Evolutionary conservation across 1,140 invertebrate genomes (phyloP), one percentile per base, ranked within the genome.

Genomic region (Teleogryllus occipitalis): DNA sequence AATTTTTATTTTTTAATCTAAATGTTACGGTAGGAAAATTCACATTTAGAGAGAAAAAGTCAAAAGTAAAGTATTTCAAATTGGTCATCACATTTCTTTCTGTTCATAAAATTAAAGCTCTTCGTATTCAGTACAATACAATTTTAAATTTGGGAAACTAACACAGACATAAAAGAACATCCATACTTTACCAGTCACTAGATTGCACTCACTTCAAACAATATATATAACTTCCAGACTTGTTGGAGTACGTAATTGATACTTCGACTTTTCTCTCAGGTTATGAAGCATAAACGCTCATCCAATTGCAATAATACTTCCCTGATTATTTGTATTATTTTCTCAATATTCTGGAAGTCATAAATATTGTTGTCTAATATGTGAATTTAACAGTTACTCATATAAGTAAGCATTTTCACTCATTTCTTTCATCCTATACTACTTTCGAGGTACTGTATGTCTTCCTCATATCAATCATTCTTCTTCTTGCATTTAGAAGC

Each of bases 91-190:
- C 54, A 65, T 65, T 18, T 14, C 27, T 39, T 39, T 39, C 27
- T 65, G 10, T 65, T 65, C 54, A 65, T 65, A 65, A 65, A 65
- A 65, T 65, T 65, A 65, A 65, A 65, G 54, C 54, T 65, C 54
- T 65, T 18, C 18, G 7, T 65, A 39, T 65, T 65, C 54, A 65
- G 54, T 65, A 65, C 10, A 65, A 65, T 65, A 14, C 54, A 65
- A 39, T 39, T 39, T 39, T 39, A 1, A 65, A 65, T 65, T 65
- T 65, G 54, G 10, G 18, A 65, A 65, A 65, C 54, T 65, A 65
- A 65, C 54, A 14, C 54, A n/a, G n/a, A n/a, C n/a, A 14, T 65
- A 18, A 65, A 65, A 65, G 10, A 65, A 65, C 54, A 65, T 18
- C 18, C 54, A 65, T 18, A 14, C 54, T 65, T 65, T 65, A 65